Conservation (phyloP, 1,140 invertebrate genomes). For the Sarcophaga bullata region DNA sequence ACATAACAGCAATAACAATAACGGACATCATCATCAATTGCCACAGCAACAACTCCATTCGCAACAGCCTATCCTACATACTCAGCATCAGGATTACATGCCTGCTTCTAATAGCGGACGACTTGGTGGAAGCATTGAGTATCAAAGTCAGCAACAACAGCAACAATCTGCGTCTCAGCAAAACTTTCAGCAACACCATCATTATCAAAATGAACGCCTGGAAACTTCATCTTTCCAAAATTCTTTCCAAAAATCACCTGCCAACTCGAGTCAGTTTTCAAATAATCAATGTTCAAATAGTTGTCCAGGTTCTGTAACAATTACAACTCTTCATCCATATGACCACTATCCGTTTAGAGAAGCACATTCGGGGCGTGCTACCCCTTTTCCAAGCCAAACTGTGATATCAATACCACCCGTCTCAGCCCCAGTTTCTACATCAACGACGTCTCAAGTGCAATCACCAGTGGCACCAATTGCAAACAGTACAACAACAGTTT, state of each 20-base stretch:
- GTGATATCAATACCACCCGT: constrained; percentile 43
- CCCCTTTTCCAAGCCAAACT: constrained; percentile 69
- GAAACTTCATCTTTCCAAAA: constrained; percentile 21
- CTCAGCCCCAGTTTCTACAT: constrained; percentile 45
- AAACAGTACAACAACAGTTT: constrained; percentile 59
- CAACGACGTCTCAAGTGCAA: constrained; percentile 38
- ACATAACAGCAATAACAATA: constrained; percentile 47
- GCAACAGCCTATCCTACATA: constrained; percentile 46
- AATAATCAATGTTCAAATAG: constrained; percentile 29
- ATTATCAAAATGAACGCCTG: constrained; percentile 33
- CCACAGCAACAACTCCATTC: constrained; percentile 48
- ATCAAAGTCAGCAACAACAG: constrained; percentile 57
- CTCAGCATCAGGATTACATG: constrained; percentile 58
- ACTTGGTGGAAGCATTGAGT: constrained; percentile 60
- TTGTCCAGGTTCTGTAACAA: constrained; percentile 51
- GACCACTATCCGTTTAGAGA: constrained; percentile 67
- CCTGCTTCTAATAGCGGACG: constrained; percentile 60
- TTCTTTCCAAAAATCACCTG: constrained; percentile 30
- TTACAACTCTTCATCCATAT: constrained; percentile 65
- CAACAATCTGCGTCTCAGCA: constrained; percentile 45
- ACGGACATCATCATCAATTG: constrained; percentile 44
- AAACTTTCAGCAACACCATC: constrained; percentile 38
- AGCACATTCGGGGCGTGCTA: constrained; percentile 70
- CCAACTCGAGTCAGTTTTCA: background rate
- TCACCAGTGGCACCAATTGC: constrained; percentile 46